Evolutionary conservation across 2,113 vertebrate species (phyloP).

Genomic region (Ptyas mucosa): DNA sequence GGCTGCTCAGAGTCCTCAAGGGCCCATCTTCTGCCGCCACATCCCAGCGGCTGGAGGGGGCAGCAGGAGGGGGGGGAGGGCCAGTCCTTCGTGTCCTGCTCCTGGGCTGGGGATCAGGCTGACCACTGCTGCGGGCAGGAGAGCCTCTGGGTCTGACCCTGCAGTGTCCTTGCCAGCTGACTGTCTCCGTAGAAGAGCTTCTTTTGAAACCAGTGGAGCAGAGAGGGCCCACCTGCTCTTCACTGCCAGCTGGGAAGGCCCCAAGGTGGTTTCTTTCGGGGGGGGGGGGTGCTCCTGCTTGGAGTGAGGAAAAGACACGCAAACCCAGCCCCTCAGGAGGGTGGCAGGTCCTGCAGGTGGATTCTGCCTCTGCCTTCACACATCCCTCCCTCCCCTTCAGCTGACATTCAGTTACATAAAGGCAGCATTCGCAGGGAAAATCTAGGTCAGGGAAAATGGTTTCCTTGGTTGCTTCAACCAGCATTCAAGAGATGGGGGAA

Average conservation of each 20-base stretch:
- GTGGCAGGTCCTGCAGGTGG: no score
- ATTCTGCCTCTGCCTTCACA: background rate
- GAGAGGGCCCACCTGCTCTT: background rate
- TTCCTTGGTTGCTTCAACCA: background rate
- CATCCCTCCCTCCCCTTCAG: background rate
- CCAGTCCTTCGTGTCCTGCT: background rate
- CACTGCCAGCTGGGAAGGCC: background rate
- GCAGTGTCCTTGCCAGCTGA: background rate
- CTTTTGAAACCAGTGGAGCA: background rate
- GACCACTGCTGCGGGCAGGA: background rate
- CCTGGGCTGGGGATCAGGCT: background rate
- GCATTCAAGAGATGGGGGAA: background rate
- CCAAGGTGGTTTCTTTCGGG: background rate
- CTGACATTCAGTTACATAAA: background rate
- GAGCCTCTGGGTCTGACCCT: background rate
- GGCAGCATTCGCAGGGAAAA: background rate
- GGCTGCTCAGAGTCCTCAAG: no score
- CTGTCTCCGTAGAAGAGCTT: fast-evolving
- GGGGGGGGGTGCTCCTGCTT: background rate
- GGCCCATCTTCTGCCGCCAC: background rate
- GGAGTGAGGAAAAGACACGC: background rate
- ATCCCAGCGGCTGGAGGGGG: background rate
- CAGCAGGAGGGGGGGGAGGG: background rate
- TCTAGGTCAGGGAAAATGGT: background rate
- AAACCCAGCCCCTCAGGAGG: background rate